Evolutionary conservation across 1,140 invertebrate species (phyloP), one percentile per base, ranked within the genome.

Genomic region (Solenopsis fugax): DNA sequence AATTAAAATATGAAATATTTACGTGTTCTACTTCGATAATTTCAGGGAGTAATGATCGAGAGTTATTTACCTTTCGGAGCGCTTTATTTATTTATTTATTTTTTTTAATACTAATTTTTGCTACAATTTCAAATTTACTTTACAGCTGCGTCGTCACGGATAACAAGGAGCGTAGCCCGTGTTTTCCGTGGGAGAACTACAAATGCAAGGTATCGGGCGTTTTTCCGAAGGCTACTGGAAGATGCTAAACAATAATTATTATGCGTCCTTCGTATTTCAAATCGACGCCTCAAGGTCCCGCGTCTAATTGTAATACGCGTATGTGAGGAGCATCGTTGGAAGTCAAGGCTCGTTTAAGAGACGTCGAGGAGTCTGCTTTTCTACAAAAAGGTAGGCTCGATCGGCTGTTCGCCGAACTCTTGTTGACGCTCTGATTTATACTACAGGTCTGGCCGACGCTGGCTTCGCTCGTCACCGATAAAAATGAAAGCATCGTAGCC

Each of bases 401-500:
- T 12, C 29, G 18, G 29, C 60, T 41, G 24, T 16, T 48, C 48
- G 5, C 65, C 54, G 13, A 72, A 48, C 65, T 48, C 52, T 48
- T 18, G 37, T 37, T 41, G 37, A 54, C 34, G 64, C 54, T 71
- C 48, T n/a, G 18, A 34, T 58, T 34, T 58, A 34, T 48, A 58
- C 18, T 45, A 16, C 48, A 34, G 52, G 21, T 73, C 45, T 48
- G 37, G 13, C 6, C 34, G 69, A 82, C 69, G 45, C 24, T 48
- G 12, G 54, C 65, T 24, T 16, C 29, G 21, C 50, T 71, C 7
- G 41, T 75, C 58, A 24, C 69, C 72, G 58, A 84, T 75, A 84
- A 84, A 84, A 84, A 84, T 73, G 80, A 84, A 84, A 84, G 80
- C 69, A 84, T 84, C 64, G 16, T 21, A 18, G 45, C 18, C 7